Evolutionary conservation across 2,888 invertebrate genomes (phyloP).

Genomic region (Caenorhabditis panamensis): DNA sequence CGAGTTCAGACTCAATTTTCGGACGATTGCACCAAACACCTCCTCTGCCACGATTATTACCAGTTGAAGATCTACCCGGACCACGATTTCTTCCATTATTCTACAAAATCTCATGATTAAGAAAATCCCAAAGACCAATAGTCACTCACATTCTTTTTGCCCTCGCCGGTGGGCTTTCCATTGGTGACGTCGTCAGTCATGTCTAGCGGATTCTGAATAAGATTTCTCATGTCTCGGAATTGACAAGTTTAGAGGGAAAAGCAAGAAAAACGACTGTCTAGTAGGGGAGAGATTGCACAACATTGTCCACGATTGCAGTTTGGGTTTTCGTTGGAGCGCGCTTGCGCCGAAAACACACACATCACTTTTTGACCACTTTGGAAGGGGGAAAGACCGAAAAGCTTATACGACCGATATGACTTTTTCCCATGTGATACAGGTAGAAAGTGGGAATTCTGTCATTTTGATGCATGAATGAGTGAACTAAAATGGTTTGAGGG

Average conservation of each 20-base stretch:
- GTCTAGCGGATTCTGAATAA: constrained; percentile 36
- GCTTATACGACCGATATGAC: no score
- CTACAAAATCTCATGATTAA: constrained; percentile 1
- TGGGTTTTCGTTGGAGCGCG: constrained; percentile 39
- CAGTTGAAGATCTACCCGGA: neutral
- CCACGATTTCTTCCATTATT: constrained; percentile 23
- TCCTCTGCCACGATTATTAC: constrained; percentile 26
- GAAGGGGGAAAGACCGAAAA: neutral
- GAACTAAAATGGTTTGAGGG: no score
- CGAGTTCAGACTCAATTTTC: neutral
- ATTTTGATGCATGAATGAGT: no score
- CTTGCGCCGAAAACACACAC: constrained; percentile 29
- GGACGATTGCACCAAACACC: constrained; percentile 8
- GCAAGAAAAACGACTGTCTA: constrained; percentile 8
- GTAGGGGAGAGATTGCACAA: constrained; percentile 52
- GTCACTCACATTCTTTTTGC: constrained; percentile 32
- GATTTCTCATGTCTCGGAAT: constrained; percentile 27
- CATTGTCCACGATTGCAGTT: constrained; percentile 61
- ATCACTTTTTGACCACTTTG: constrained; percentile 18
- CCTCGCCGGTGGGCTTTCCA: constrained; percentile 8
- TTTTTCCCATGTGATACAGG: neutral
- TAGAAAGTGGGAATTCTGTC: neutral
- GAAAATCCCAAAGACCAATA: neutral
- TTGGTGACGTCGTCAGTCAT: constrained; percentile 34
- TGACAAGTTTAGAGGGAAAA: constrained; percentile 18